Conservation (phyloP, 1,140 invertebrate genomes). For the Macrotrachela quadricornifera region DNA sequence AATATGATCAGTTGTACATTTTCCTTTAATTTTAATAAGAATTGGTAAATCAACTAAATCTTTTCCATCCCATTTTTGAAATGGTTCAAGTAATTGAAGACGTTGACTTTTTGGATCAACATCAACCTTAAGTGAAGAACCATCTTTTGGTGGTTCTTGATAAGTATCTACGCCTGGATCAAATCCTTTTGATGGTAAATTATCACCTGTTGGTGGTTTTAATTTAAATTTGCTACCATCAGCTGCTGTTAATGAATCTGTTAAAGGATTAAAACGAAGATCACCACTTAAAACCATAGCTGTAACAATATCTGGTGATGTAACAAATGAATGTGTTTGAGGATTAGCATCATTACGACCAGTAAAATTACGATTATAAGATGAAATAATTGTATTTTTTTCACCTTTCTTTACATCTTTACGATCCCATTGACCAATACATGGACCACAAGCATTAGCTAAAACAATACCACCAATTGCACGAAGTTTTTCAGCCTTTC, state of each 20-base stretch:
- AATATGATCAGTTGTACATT: conserved; percentile 96
- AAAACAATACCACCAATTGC: conserved; percentile 64
- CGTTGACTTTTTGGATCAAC: conserved; percentile 71
- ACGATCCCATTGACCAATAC: conserved; percentile 13
- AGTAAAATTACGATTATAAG: conserved; percentile 97
- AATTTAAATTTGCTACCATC: conserved; percentile 23
- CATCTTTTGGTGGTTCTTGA: conserved; percentile 55
- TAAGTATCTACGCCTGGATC: conserved; percentile 92
- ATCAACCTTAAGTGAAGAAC: conserved; percentile 38
- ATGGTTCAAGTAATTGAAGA: conserved; percentile 77
- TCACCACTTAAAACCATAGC: conserved; percentile 75
- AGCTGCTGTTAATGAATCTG: conserved; percentile 48
- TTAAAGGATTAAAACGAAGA: conserved; percentile 79
- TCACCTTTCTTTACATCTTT: conserved; percentile 94
- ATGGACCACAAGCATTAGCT: conserved; percentile 58
- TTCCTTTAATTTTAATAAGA: conserved; percentile 91
- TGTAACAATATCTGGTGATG: conserved; percentile 95
- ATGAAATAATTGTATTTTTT: conserved; percentile 98
- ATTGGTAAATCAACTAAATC: conserved; percentile 71
- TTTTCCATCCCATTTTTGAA: conserved; percentile 86
- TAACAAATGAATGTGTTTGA: conserved; percentile 91
- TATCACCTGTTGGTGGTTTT: conserved; percentile 61
- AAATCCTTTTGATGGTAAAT: conserved; percentile 74
- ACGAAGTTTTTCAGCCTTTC: conserved; percentile 41
- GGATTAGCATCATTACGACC: conserved; percentile 92